Evolutionary conservation across 2,113 vertebrate species (phyloP), one percentile per base, ranked within the genome.

Genomic region (Eubucco bourcierii): DNA sequence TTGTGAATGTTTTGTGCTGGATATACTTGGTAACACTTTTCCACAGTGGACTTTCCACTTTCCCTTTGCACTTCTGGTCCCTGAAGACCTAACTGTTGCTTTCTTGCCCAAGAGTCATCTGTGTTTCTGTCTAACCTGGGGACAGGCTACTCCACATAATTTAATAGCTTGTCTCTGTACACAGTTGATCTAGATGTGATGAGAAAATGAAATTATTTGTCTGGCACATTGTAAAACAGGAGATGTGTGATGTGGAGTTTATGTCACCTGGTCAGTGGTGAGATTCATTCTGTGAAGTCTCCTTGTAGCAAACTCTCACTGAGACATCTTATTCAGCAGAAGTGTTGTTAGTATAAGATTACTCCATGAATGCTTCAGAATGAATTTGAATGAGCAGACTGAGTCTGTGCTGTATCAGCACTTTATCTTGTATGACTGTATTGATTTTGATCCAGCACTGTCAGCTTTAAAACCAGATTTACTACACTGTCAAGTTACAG

Each of bases 391-490:
- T 2, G 17, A 85, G 72, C 60, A 64, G 52, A 68, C 7, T 31
- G 82, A 82, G 56, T 53, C 85, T 59, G 6, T 91, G 82, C 88
- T 83, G 58, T 41, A 71, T 94, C 93, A 95, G 90, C 93, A 19
- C 58, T 94, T 80, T 47, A 12, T 64, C 65, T 87, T 41, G 1
- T 56, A 5, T 53, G 76, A 52, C 56, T 74, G 2, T 70, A 95
- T 80, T 86, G 93, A 77, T 95, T 95, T 77, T 60, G 79, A 83
- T 93, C 68, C 68, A 77, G 72, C 7, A 2, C 47, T 68, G 61
- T 88, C 85, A 93, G 65, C 68, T 91, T 80, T 93, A 90, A 55
- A 90, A 76, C 25, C 73, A 88, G 61, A 88, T 95, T 92, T 93
- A 88, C 79, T 83, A 19, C 50, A 44, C 53, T 67, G 68, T 91